A percentile compares a stretch with the other conserved stretches of the same genome.
Conservation (phyloP, 2,113 vertebrate species). For the Anhinga anhinga region DNA sequence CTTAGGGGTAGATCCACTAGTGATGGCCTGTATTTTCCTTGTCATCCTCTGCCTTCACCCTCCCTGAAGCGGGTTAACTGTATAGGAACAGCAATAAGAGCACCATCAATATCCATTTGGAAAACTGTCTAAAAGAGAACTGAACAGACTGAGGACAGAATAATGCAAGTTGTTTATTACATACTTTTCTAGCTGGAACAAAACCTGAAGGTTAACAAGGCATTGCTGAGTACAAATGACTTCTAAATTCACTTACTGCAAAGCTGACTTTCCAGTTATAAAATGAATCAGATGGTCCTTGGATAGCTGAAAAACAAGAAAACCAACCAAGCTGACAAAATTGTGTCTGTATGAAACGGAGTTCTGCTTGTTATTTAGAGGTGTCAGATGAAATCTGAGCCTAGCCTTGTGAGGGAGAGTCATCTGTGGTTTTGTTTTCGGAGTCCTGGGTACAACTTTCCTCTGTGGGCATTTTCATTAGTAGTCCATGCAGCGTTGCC, state of each 20-base stretch:
- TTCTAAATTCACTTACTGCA: slow-evolving; percentile 23
- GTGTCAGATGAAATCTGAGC: background rate
- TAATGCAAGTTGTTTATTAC: background rate
- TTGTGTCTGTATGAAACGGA: background rate
- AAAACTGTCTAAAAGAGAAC: background rate
- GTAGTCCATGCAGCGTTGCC: background rate
- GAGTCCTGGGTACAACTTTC: background rate
- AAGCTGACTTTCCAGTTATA: background rate
- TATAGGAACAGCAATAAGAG: background rate
- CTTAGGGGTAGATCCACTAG: background rate
- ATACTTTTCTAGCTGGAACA: background rate
- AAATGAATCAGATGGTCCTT: background rate
- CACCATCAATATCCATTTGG: background rate
- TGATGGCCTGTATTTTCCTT: background rate
- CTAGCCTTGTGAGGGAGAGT: background rate
- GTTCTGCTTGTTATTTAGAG: background rate
- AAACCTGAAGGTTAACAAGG: background rate
- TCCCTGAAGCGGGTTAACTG: background rate
- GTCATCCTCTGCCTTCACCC: background rate
- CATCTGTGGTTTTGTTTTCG: background rate
- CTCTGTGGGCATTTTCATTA: background rate
- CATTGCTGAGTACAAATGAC: background rate
- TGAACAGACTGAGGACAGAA: background rate
- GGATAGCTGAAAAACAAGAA: background rate
- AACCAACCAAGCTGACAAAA: background rate